Base-by-base conservation (phyloP, 2,113 vertebrate genomes). In the Aviceda subcristata region DNA sequence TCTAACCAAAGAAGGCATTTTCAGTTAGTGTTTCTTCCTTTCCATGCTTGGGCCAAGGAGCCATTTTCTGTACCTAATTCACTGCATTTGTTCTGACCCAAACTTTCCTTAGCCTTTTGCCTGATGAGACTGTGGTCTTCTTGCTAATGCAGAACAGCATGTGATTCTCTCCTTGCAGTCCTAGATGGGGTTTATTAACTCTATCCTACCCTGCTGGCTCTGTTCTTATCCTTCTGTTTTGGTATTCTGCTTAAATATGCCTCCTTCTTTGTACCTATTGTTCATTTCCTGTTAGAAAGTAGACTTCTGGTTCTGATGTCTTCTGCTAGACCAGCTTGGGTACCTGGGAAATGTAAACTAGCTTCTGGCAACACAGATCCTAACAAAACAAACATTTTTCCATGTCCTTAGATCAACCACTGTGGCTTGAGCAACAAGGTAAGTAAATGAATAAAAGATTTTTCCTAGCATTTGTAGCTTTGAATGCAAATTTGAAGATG, bases 1-100 rank as follows among this genome's bases (percentile, higher is more conserved):
- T 55, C 67, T 90, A 71, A 79, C 78, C 74, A 85, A 88, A 82
- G 77, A 77, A 91, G 84, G 89, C 62, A 15, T 95, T 97, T 94
- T 76, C 83, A 69, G 45, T 80, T 77, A n/a, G 30, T 36, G 36
- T 87, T 94, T 68, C 66, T 94, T 85, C 60, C 55, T 92, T 64
- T 53, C 62, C 22, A 7, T 20, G 2, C 22, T 76, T 0, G 0
- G 64, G 77, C 91, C 66, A 68, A 87, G 63, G 56, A 91, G n/a
- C 43, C 38, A 34, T 94, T 92, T 88, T 89, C 86, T 92, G 8
- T 64, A 34, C 53, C 24, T 72, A 87, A 91, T 73, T 94, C 36
- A 51, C 55, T 30, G 7, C 29, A 11, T 63, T 87, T 92, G 39
- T 84, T 81, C 69, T 90, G 80, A 90, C 50, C 69, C 41, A 43